Percentiles rank a stretch among this genome's conserved stretches.
Conservation (phyloP, 2,797 vertebrate species). For the Microcaecilia unicolor region DNA sequence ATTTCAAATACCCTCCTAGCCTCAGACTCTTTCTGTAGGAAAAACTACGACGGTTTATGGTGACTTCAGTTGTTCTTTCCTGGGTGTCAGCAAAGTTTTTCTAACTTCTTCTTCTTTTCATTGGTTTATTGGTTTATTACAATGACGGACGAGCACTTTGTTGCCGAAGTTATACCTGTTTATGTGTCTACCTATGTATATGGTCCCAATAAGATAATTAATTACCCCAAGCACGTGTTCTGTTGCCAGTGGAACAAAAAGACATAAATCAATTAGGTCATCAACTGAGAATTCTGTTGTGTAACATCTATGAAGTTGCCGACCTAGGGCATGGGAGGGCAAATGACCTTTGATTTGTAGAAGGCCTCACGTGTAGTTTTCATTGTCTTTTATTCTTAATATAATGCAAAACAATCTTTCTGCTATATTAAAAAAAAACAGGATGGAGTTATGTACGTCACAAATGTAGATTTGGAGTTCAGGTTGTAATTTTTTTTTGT, state of each 20-base stretch:
- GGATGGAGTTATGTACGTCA: not conserved
- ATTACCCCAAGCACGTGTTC: slow-evolving; percentile 52
- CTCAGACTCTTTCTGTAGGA: slow-evolving; percentile 11
- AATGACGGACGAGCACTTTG: slow-evolving; percentile 19
- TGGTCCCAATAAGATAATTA: slow-evolving; percentile 54
- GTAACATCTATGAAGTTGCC: slow-evolving; percentile 36
- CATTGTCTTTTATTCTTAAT: not conserved
- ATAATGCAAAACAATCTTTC: slow-evolving; percentile 41
- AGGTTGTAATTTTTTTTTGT: too few relatives aligned
- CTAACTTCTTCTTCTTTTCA: slow-evolving; percentile 33
- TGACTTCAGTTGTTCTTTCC: slow-evolving; percentile 12
- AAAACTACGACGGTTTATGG: slow-evolving; percentile 9
- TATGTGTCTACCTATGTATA: slow-evolving; percentile 40
- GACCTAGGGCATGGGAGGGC: slow-evolving; percentile 38
- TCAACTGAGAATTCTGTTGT: slow-evolving; percentile 40
- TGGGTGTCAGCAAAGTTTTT: slow-evolving; percentile 37
- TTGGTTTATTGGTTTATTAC: slow-evolving; percentile 50
- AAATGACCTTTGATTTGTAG: slow-evolving; percentile 46
- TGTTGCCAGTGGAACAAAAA: slow-evolving; percentile 43
- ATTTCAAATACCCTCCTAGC: slow-evolving; percentile 17
- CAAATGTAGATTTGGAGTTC: not conserved
- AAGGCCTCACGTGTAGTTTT: slow-evolving; percentile 22
- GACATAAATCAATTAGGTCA: slow-evolving; percentile 60
- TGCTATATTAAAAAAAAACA: not conserved
- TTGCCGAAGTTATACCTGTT: slow-evolving; percentile 22